Base-by-base conservation (phyloP, 1,140 invertebrate genomes). In the Mactra quadrangularis region DNA sequence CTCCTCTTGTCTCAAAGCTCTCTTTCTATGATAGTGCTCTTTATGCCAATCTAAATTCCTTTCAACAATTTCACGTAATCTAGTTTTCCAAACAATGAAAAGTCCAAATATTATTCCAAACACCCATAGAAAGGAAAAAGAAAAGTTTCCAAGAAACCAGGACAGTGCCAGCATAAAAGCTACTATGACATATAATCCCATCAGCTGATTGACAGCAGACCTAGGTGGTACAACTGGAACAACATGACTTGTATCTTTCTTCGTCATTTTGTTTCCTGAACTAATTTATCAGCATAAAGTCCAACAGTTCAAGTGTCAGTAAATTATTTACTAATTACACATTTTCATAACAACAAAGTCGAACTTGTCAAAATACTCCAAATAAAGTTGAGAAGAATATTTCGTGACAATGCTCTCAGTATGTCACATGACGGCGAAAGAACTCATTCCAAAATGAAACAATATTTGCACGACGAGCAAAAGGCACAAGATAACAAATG, bases 1-100 rank as follows among this genome's bases (percentile, higher is more conserved):
- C 85, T 95, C 94, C 68, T 93, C 93, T 75, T 94, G 93, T 59
- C 92, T 91, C 31, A 94, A 87, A 4, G 94, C 94, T 52, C 93
- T 89, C 83, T 93, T 93, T 38, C 94, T 89, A 71, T 94, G 91
- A 22, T 94, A 86, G 35, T 90, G 90, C 4, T 92, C 82, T 33
- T 93, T 88, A 79, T 94, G 93, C 50, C 83, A 77, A 53, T 85
- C 82, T 52, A 90, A 66, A 60, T 89, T 85, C 47, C 84, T 88
- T 53, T 85, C 86, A 22, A 91, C 84, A 71, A 90, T 86, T 25
- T 86, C 85, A 7, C 74, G 77, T 52, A 90, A 82, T 57, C 90
- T 87, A 22, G 89, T 88, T 76, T 85, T 90, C 90, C 90, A 91
- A 13, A 91, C 64, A 22, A 88, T 70, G 79, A 91, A 91, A 19